phyloP scores from a whole-genome alignment of 2,113 vertebrate genomes.

The Probosciger aterrimus region DNA sequence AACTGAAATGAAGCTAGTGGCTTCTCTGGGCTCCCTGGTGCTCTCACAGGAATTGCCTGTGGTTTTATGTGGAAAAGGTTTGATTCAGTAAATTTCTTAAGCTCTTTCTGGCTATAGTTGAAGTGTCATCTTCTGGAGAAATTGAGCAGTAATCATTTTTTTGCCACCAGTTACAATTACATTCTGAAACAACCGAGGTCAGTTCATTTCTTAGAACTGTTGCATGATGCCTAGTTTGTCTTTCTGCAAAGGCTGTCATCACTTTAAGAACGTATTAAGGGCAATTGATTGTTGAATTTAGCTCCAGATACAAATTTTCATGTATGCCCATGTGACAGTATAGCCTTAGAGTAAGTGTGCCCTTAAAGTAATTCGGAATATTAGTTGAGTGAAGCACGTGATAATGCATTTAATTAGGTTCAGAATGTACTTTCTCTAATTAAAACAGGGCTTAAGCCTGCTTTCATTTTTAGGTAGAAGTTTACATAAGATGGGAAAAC shows the following conservation, averaged over 20 bases:
- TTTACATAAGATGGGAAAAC: neutral
- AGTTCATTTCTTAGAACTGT: neutral
- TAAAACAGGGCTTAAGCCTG: neutral
- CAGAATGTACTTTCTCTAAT: neutral
- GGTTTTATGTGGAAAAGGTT: neutral
- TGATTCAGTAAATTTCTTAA: neutral
- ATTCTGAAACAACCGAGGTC: rapidly evolving
- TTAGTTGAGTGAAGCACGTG: neutral
- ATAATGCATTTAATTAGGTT: neutral
- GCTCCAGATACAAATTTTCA: neutral
- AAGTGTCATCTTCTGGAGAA: neutral
- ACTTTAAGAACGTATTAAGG: neutral
- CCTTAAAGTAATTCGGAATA: neutral
- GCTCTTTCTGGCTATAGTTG: neutral
- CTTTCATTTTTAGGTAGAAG: neutral
- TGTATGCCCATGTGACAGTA: neutral
- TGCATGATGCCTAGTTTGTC: neutral
- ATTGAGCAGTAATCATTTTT: neutral
- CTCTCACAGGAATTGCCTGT: neutral
- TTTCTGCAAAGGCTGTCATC: neutral
- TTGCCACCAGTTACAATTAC: neutral
- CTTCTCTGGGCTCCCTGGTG: neutral
- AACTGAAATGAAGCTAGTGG: neutral
- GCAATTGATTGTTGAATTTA: neutral
- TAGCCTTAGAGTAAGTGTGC: neutral